Evolutionary conservation across 23 tunicate genomes (phyloP), one percentile per base, ranked within the genome.

Genomic region (Clavelina lepadiformis): DNA sequence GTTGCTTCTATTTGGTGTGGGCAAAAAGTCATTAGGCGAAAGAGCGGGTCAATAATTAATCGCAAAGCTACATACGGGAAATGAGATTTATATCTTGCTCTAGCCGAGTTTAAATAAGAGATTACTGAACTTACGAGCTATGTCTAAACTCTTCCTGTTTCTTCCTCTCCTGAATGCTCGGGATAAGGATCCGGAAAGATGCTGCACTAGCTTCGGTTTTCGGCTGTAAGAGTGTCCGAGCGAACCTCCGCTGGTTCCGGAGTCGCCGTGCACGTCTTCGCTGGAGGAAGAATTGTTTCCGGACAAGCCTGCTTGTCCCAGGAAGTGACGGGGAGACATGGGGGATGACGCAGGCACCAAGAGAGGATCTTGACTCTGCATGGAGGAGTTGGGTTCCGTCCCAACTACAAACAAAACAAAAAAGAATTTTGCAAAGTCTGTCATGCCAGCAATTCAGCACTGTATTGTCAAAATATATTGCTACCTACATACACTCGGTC

Each of bases 141-240:
- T 59, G 36, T 88, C 96, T 37, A 88, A 52, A 51, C 96, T 88
- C 30, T 88, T 88, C 31, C 96, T 27, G 67, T 75, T 81, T 56
- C 51, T 47, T 25, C 68, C 68, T 1, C 96, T 67, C 31, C 68
- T 69, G 69, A 86, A 88, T 0, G 96, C 96, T 3, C 96, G 65
- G 13, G 89, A 81, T 18, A 88, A 67, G 0, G 96, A 88, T 8
- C 96, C 96, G 8, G 96, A 88, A 23, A 88, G 45, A 38, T 75
- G 78, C 28, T 86, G 78, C 20, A 77, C 83, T 22, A 77, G 20
- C 61, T 44, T 77, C 46, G 63, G 32, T 28, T 31, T 34, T 4
- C 74, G 25, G 20, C 38, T 25, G 58, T 37, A 30, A 30, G 61
- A 38, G 5, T 51, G 64, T 45, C 81, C 81, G 24, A 75, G 63